Conservation (phyloP, 2,888 invertebrate genomes). For the Thalpophila matura region DNA sequence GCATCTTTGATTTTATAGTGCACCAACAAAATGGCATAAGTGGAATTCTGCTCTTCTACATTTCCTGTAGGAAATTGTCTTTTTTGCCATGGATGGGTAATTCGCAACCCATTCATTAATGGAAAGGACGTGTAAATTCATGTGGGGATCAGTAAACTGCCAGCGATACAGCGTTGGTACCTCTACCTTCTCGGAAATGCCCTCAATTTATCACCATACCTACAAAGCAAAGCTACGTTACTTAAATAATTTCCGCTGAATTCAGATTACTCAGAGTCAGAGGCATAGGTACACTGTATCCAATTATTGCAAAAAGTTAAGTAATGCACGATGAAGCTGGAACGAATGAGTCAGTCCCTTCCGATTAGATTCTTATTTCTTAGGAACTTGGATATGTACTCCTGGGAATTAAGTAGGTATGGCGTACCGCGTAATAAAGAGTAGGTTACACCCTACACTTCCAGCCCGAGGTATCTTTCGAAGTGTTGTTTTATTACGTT, state of each 20-base stretch:
- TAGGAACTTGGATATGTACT: slow-evolving; percentile 1
- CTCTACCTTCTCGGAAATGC: slow-evolving; percentile 59
- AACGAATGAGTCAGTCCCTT: slow-evolving; percentile 21
- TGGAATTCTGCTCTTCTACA: slow-evolving; percentile 31
- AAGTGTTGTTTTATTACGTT: slow-evolving; percentile 7
- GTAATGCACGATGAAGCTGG: slow-evolving; percentile 20
- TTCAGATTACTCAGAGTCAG: slow-evolving; percentile 41
- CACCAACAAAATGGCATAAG: slow-evolving; percentile 34
- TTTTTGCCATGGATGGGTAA: slow-evolving; percentile 43
- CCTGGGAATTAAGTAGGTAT: neutral
- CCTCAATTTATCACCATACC: slow-evolving; percentile 28
- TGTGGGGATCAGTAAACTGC: slow-evolving; percentile 36
- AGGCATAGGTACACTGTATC: slow-evolving; percentile 2
- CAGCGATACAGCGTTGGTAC: slow-evolving; percentile 48
- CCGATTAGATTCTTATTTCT: slow-evolving; percentile 21
- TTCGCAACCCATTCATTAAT: slow-evolving; percentile 37
- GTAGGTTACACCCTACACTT: too few species aligned
- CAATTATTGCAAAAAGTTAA: slow-evolving; percentile 36
- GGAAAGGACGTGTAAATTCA: slow-evolving; percentile 38
- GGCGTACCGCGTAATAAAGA: neutral
- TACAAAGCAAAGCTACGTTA: slow-evolving; percentile 23
- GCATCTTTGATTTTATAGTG: slow-evolving; percentile 35
- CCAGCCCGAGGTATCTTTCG: too few species aligned
- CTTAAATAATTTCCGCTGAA: slow-evolving; percentile 28
- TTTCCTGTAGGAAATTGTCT: slow-evolving; percentile 40